Base-by-base conservation (phyloP, 2,797 vertebrate genomes). In the Bufotes viridis region DNA sequence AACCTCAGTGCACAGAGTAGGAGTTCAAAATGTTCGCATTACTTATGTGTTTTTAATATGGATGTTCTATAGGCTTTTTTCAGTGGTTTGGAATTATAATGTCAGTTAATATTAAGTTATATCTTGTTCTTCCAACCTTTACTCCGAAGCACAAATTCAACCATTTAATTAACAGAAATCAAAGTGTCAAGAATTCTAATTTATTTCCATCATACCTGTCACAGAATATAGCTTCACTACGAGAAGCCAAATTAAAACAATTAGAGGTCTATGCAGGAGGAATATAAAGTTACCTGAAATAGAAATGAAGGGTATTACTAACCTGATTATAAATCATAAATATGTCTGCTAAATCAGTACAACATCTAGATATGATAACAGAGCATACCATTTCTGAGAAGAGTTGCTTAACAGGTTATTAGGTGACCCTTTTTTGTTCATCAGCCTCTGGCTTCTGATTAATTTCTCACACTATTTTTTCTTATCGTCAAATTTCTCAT, bases 31-130 rank as follows among this genome's bases (percentile, higher is more conserved):
- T 92, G 90, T 65, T 91, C 81, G 75, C 57, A 87, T 91, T 93
- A 92, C 90, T 90, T 90, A 90, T 91, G 88, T 89, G 86, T 70
- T 93, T 93, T 91, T 92, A 91, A 92, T 90, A 90, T 87, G 90
- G 93, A 92, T 91, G 90, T 78, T 88, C 90, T 91, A 81, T 72
- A 84, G 92, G 90, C 87, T 82, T 53, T 72, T 20, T 61, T 72
- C 89, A 90, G 91, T 89, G 90, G 90, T 81, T 81, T 63, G 81
- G 87, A 93, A 93, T 94, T 93, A 91, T 82, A 91, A 92, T 84
- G 87, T 90, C 92, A 92, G 92, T 87, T 91, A 91, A 92, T 90
- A 91, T 29, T 88, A 90, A 93, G 89, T 84, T 80, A 86, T 34
- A 93, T 72, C 78, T 87, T 91, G 55, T 91, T 90, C 92, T 91